Base-by-base conservation (phyloP, 2,797 vertebrate genomes). In the Buphagus erythrorhynchus region DNA sequence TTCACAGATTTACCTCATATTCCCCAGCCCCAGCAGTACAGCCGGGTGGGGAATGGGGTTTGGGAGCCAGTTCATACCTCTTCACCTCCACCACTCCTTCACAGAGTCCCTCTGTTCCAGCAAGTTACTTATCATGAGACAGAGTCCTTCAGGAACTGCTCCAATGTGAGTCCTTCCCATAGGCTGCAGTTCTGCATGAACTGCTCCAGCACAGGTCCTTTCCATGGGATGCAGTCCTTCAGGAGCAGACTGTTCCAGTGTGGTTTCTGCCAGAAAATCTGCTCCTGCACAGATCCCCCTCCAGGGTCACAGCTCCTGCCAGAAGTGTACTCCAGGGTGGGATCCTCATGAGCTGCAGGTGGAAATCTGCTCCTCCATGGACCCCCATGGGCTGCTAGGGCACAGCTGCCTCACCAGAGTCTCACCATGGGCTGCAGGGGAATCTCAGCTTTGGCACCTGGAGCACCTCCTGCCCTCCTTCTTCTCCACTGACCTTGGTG, bases 241-340 rank as follows among this genome's bases (percentile, higher is more conserved):
- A 42, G 31, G 58, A 73, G 24, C 25, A 46, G 19, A 29, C 10
- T 65, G 40, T n/a, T 59, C 17, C 36, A 31, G 10, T 2, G 1
- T 42, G 26, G 8, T 35, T 76, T 15, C 33, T 13, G 5, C 14
- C 35, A 67, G 52, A n/a, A 82, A 79, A 31, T 13, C 20, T 2
- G 0, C 35, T 57, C 18, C 55, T 46, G 48, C 26, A 8, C 0
- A 0, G 18, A 12, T 29, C n/a, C 22, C 22, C 36, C 9, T 55
- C 18, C 66, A 57, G n/a, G n/a, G 15, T 36, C 36, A n/a, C 36
- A 57, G n/a, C 51, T 65, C 36, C 43, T 29, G 28, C 58, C 66
- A 43, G 22, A 62, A 63, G 1, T 24, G n/a, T 25, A 2, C n/a
- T 38, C 59, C 67, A 38, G 24, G 11, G 12, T 13, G n/a, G 25